These are phyloP conservation scores for Alexandromys fortis DNA, from an alignment of 2,113 vertebrate species.

Conservation along the genomic window DNA sequence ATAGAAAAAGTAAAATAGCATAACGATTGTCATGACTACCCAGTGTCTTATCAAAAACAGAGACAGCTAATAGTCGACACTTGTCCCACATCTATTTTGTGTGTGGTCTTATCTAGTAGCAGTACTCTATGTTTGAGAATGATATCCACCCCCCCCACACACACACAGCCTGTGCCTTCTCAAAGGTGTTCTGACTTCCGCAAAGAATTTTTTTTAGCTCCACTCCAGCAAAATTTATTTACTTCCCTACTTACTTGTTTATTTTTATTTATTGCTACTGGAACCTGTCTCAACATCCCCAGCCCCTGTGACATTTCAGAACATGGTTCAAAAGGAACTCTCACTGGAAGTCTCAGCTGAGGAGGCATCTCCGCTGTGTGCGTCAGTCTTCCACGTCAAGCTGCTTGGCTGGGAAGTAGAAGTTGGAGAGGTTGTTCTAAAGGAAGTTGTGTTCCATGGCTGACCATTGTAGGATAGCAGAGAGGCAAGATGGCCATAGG, in stretches of 20 bases:
- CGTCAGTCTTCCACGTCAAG: not conserved
- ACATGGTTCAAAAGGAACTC: not conserved
- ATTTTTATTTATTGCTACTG: not conserved
- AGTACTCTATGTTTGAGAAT: not conserved
- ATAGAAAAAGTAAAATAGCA: not conserved
- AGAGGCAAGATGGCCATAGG: not conserved
- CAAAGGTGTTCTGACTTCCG: not conserved
- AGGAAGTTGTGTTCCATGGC: not conserved
- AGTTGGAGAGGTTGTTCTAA: not conserved
- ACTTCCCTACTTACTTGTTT: too few relatives aligned
- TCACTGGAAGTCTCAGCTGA: not conserved
- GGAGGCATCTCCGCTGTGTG: not conserved
- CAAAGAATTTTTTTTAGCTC: not conserved
- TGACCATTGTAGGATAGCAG: not conserved
- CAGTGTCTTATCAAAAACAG: not conserved
- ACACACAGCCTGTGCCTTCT: not conserved
- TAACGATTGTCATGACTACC: not conserved
- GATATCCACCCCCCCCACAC: not conserved
- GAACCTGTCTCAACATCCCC: not conserved
- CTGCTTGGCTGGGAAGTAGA: not conserved
- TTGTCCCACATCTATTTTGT: not conserved
- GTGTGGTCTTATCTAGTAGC: not conserved
- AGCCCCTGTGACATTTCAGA: constrained; percentile 1
- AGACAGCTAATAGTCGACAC: not conserved
- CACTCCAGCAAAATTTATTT: not conserved